Evolutionary conservation across 2,797 vertebrate species (phyloP).

Genomic region (Vultur gryphus): DNA sequence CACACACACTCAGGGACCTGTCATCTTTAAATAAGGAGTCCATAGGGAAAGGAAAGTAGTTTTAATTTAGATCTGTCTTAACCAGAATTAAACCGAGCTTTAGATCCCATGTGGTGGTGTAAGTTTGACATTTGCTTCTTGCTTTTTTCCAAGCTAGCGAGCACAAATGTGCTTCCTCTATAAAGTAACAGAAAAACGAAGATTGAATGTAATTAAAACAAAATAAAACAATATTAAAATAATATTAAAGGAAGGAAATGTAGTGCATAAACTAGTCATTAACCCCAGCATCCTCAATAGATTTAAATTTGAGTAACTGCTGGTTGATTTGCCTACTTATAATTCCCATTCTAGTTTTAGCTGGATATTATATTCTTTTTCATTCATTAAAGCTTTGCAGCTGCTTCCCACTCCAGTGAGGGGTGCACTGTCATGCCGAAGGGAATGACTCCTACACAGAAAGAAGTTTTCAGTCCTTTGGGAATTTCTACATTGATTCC

Average conservation of each 20-base stretch:
- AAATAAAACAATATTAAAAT: constrained; percentile 63
- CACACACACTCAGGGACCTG: neutral
- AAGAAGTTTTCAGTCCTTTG: neutral
- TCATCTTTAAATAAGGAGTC: neutral
- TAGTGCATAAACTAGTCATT: constrained; percentile 62
- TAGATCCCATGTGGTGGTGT: neutral
- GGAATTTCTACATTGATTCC: neutral
- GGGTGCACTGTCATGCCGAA: neutral
- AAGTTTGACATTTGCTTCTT: constrained; percentile 32
- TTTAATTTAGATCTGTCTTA: constrained; percentile 37
- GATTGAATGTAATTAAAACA: constrained; percentile 56
- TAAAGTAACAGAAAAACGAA: constrained; percentile 37
- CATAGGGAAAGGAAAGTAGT: neutral
- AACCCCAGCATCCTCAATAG: constrained; percentile 55
- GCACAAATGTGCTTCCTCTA: neutral
- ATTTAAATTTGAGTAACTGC: constrained; percentile 57
- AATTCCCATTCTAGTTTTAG: constrained; percentile 47
- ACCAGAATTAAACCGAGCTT: constrained; percentile 20
- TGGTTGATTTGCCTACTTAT: constrained; percentile 54
- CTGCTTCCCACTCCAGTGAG: constrained; percentile 35
- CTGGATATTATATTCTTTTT: constrained; percentile 26
- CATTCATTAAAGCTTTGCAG: constrained; percentile 39
- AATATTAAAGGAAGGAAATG: constrained; percentile 64
- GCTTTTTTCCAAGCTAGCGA: neutral
- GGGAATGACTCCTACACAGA: neutral